Evolutionary conservation across 1,140 invertebrate species (phyloP).

Genomic region (Cecropterus lyciades): DNA sequence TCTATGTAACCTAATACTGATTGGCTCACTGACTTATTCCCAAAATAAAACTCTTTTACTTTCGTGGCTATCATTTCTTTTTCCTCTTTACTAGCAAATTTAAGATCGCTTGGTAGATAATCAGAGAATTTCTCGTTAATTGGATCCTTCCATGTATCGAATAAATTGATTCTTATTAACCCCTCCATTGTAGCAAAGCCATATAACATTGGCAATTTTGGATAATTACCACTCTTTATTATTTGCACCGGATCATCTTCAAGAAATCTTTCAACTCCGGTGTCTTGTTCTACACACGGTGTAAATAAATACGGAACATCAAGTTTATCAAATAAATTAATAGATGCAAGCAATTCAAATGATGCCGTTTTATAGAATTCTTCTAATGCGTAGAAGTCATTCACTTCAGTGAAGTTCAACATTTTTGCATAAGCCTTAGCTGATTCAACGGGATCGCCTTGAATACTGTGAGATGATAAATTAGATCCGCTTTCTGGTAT

Average conservation of each 20-base stretch:
- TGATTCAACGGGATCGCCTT: slow-evolving; percentile 4
- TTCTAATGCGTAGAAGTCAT: slow-evolving; percentile 55
- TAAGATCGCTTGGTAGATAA: slow-evolving; percentile 53
- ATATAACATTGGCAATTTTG: slow-evolving; percentile 54
- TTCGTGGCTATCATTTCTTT: slow-evolving; percentile 42
- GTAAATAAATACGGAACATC: slow-evolving; percentile 45
- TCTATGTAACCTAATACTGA: slow-evolving; percentile 45
- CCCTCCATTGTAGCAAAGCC: slow-evolving; percentile 64
- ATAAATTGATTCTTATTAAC: slow-evolving; percentile 43
- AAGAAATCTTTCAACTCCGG: slow-evolving; percentile 49
- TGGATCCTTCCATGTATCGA: slow-evolving; percentile 43
- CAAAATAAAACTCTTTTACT: slow-evolving; percentile 57
- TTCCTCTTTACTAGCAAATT: slow-evolving; percentile 45
- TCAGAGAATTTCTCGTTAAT: slow-evolving; percentile 56
- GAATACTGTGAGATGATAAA: slow-evolving; percentile 4
- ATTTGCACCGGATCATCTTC: slow-evolving; percentile 56
- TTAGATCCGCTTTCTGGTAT: slow-evolving; percentile 24
- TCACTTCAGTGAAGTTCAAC: slow-evolving; percentile 41
- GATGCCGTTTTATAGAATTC: slow-evolving; percentile 55
- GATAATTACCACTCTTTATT: slow-evolving; percentile 53
- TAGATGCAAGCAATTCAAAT: slow-evolving; percentile 42
- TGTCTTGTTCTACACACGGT: slow-evolving; percentile 57
- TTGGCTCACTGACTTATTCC: slow-evolving; percentile 33
- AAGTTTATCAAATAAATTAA: slow-evolving; percentile 36
- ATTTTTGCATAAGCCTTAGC: slow-evolving; percentile 18